phyloP scores from a whole-genome alignment of 2,888 invertebrate species.

The Rhamphomyia laevipes region DNA sequence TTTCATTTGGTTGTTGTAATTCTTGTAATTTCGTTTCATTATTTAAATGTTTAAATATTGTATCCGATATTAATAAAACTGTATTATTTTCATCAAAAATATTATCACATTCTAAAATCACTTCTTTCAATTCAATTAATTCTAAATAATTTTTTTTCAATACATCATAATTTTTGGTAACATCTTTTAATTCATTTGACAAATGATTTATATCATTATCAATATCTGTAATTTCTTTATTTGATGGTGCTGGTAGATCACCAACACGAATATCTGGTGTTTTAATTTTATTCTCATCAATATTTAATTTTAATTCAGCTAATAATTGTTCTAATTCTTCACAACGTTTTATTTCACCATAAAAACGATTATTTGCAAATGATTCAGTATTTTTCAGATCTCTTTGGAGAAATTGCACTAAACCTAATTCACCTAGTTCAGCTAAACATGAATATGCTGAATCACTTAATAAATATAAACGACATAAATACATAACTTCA shows the following conservation, averaged over 20 bases:
- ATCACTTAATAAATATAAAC: slow-evolving; percentile 26
- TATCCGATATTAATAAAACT: too few species aligned
- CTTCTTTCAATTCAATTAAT: slow-evolving; percentile 19
- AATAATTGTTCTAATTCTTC: background rate
- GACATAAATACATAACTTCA: slow-evolving; percentile 28
- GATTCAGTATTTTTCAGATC: background rate
- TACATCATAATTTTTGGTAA: slow-evolving; percentile 16
- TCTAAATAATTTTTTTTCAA: slow-evolving; percentile 14
- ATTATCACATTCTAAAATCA: background rate
- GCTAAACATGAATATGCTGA: slow-evolving; percentile 27
- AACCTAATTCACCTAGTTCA: slow-evolving; percentile 26
- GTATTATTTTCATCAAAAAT: background rate
- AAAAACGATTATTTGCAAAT: background rate
- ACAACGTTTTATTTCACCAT: background rate
- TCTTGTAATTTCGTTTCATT: slow-evolving; percentile 20
- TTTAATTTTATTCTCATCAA: background rate
- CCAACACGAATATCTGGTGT: background rate
- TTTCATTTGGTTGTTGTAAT: background rate
- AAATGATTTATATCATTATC: slow-evolving; percentile 15
- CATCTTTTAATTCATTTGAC: slow-evolving; percentile 17
- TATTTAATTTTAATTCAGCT: background rate
- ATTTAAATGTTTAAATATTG: slow-evolving; percentile 7
- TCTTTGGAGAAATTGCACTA: slow-evolving; percentile 22
- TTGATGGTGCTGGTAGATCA: background rate
- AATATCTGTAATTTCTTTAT: slow-evolving; percentile 18